Base-by-base conservation (phyloP, 2,888 invertebrate genomes). In the Sphaerophoria rueppellii region DNA sequence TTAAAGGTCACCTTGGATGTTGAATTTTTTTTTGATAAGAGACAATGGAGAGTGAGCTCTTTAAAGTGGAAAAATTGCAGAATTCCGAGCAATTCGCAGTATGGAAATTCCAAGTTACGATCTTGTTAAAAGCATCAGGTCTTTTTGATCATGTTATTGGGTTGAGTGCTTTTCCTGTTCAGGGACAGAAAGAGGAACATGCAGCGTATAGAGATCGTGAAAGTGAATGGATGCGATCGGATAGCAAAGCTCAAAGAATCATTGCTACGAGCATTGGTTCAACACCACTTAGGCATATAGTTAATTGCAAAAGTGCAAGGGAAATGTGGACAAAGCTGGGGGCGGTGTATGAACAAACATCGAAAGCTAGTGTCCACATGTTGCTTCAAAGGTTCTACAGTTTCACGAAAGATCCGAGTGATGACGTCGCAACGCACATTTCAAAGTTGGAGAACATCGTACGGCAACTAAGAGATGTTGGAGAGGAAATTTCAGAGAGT, bases 271-370 rank as follows among this genome's bases (percentile, higher is more conserved):
- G 81, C 11, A 82, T 87, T 43, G 86, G 70, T 2, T 80, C 87
- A 55, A 80, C 85, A 48, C 82, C 82, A 16, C 61, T 82, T 72
- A 35, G 87, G 24, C 87, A 87, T 57, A 82, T 87, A 2, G 81
- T 87, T 11, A 87, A 83, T 73, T 87, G 81, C 43, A 71, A 81
- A 4, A 77, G 86, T 50, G 57, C 87, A 0, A 70, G 61, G 14
- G 87, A 72, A 14, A 87, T 88, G 87, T 87, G 76, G 77, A 37
- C 61, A 2, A 73, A 78, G 46, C 40, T 87, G 34, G 76, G 87
- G 48, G 86, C 74, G 14, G 76, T 90, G 0, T 91, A 89, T 74
- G 90, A 91, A 61, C 89, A 89, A 67, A 90, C 89, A 72, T 87
- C 89, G 0, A 88, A 89, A 46, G 89, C 89, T 2, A 89, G 83